Conservation (phyloP, 1,140 invertebrate genomes). For the Pseudomyrmex sp. region DNA sequence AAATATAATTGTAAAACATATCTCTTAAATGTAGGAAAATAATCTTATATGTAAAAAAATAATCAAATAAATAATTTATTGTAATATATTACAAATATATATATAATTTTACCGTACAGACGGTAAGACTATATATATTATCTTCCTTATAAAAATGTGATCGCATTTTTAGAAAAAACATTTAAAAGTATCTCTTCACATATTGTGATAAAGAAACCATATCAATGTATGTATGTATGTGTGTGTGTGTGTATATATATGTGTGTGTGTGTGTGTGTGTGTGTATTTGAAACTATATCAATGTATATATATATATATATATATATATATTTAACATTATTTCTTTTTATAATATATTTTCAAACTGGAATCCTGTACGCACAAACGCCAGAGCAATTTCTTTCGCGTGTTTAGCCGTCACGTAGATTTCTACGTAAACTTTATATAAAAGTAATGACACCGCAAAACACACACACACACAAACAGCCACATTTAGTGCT, state of each 20-base stretch:
- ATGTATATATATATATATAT: too few species aligned
- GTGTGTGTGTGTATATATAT: too few species aligned
- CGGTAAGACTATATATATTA: not conserved
- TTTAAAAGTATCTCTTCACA: slow-evolving; percentile 5
- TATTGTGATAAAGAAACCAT: slow-evolving; percentile 44
- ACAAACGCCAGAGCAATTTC: not conserved
- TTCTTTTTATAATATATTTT: not conserved
- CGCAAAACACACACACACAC: too few species aligned
- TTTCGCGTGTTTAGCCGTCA: not conserved
- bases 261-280: too few species aligned
- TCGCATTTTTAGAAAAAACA: not conserved
- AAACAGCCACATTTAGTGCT: slow-evolving; percentile 21
- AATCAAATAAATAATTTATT: too few species aligned
- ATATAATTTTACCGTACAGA: not conserved
- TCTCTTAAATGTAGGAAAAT: too few species aligned
- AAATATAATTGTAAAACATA: too few species aligned
- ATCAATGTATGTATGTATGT: not conserved
- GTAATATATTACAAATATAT: too few species aligned
- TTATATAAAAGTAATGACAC: slow-evolving; percentile 24
- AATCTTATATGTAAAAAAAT: too few species aligned
- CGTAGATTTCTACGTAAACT: slow-evolving; percentile 14
- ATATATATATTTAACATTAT: too few species aligned
- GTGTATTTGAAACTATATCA: too few species aligned
- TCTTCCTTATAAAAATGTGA: slow-evolving; percentile 17
- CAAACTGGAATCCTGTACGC: not conserved